Percentiles rank a stretch among this genome's conserved stretches.
phyloP scores from a whole-genome alignment of 2,797 vertebrate species.

The Pogoniulus pusillus region DNA sequence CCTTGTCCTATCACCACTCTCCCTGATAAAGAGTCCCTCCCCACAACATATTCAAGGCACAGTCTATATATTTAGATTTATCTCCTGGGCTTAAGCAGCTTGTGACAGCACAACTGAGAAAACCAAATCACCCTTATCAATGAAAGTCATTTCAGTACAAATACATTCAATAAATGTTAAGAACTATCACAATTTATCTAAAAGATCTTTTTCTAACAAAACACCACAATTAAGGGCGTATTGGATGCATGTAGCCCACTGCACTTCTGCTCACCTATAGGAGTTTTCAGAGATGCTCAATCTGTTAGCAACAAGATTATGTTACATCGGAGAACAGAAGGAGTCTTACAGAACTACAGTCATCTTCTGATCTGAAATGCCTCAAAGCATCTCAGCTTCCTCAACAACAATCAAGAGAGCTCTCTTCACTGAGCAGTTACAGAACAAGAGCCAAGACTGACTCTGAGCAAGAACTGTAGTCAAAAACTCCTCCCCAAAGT shows the following conservation, averaged over 20 bases:
- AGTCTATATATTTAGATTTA: not conserved
- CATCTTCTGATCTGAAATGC: not conserved
- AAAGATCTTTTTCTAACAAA: not conserved
- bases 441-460: not conserved
- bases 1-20: too few relatives aligned
- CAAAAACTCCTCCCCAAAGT: not conserved
- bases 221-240: not conserved
- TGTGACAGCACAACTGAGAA: not conserved
- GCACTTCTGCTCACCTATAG: not conserved
- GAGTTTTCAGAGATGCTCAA: not conserved
- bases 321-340: not conserved
- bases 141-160: not conserved
- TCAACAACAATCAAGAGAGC: not conserved
- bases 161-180: not conserved
- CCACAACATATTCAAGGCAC: not conserved
- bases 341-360: not conserved
- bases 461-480: not conserved
- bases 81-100: not conserved
- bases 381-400: not conserved
- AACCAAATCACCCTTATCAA: not conserved
- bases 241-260: not conserved
- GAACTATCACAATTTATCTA: not conserved
- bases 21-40: not conserved
- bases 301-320: not conserved
- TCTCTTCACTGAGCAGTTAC: not conserved